phyloP scores from a whole-genome alignment of 2,113 vertebrate species.

The Anas platyrhynchos region DNA sequence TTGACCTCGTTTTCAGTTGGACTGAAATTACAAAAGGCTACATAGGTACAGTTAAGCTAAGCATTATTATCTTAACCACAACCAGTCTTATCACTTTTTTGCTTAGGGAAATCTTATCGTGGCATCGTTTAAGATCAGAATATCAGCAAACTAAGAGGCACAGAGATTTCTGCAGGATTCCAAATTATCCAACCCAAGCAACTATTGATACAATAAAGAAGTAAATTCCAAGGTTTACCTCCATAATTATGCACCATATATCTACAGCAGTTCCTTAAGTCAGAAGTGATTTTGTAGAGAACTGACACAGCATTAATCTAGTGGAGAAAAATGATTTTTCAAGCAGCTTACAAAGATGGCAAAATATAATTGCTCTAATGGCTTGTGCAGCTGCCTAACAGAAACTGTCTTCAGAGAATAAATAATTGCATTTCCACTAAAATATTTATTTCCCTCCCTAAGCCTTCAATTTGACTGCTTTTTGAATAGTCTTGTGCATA shows the following conservation, averaged over 20 bases:
- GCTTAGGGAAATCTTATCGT: background rate
- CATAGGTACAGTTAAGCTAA: background rate
- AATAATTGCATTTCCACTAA: conserved; percentile 14
- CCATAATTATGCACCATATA: background rate
- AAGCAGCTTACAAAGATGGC: conserved; percentile 2
- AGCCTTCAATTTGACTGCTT: background rate
- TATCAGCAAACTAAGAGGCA: background rate
- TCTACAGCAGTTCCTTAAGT: background rate
- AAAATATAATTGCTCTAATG: conserved; percentile 43
- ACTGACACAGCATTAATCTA: conserved; percentile 10
- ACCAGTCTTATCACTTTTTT: background rate
- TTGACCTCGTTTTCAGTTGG: background rate
- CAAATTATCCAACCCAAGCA: background rate
- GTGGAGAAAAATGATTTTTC: conserved; percentile 4
- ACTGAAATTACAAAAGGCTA: background rate
- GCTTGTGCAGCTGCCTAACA: background rate
- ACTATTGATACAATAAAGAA: background rate
- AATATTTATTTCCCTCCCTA: conserved; percentile 21
- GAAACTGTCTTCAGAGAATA: conserved; percentile 13
- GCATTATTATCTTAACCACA: background rate
- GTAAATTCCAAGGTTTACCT: background rate
- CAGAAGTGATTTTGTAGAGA: background rate
- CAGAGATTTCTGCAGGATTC: background rate
- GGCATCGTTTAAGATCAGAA: background rate
- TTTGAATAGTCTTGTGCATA: background rate